Conservation (phyloP, 2,113 vertebrate species). For the Chaetodon auriga region DNA sequence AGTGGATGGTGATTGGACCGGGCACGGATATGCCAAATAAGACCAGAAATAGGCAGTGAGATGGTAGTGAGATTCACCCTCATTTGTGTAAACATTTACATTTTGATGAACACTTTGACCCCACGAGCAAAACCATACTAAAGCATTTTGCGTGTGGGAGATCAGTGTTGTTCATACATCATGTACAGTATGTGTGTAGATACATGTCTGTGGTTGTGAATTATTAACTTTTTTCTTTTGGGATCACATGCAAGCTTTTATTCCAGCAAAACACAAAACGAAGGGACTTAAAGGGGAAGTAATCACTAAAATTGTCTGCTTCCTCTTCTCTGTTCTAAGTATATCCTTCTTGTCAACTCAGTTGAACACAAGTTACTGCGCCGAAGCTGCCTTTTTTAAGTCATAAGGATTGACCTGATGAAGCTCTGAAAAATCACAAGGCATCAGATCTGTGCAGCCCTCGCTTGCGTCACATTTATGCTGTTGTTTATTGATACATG, state of each 20-base stretch:
- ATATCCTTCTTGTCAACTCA: conserved; percentile 19
- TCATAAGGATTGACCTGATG: not conserved
- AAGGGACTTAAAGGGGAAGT: conserved; percentile 60
- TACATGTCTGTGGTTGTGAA: conserved; percentile 25
- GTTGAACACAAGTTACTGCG: conserved; percentile 16
- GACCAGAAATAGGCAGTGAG: conserved; percentile 66
- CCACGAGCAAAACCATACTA: conserved; percentile 11
- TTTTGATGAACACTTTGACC: conserved; percentile 42
- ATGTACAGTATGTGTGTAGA: conserved; percentile 22
- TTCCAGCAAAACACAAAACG: conserved; percentile 33
- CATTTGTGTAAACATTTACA: conserved; percentile 61
- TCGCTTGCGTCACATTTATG: conserved; percentile 7
- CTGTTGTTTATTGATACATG: conserved; percentile 49
- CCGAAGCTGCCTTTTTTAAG: not conserved
- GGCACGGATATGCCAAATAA: conserved; percentile 52
- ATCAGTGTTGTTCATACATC: conserved; percentile 15
- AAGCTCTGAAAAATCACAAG: conserved; percentile 9
- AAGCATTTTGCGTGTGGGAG: conserved; percentile 11
- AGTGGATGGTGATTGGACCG: conserved; percentile 53
- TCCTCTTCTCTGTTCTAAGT: conserved; percentile 65
- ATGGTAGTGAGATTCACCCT: conserved; percentile 15
- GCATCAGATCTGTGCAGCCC: not conserved
- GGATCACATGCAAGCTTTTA: conserved; percentile 13
- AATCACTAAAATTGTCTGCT: conserved; percentile 49
- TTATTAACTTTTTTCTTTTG: conserved; percentile 28